Base-by-base conservation (phyloP, 2,113 vertebrate genomes). In the Fulica atra region DNA sequence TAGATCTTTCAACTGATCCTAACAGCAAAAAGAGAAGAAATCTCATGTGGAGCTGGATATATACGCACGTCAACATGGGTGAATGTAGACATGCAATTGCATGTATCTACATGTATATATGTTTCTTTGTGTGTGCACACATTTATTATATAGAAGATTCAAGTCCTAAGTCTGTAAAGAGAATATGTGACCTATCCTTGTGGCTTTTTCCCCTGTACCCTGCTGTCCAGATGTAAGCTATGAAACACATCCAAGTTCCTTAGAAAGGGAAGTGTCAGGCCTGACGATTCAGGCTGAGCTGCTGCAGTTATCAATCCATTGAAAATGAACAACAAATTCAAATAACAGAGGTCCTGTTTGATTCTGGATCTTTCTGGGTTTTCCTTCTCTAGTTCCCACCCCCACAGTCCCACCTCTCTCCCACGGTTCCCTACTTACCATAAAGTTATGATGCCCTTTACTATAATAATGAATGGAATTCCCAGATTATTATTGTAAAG, bases 401-500 rank as follows among this genome's bases (percentile, higher is more conserved):
- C 74, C 70, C 72, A 57, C 13, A 78, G 79, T 17, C 88, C 92
- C 90, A 89, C 85, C 77, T 94, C 61, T 91, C 85, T 82, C 87
- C 84, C 56, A 70, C 42, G 16, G 85, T 66, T 96, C 63, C 92
- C 57, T 46, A 23, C 69, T 92, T 82, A 81, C 50, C 72, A 94
- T 92, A 80, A 93, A 92, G 77, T 96, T 95, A 92, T 80, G 77
- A 86, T 89, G 80, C 61, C 81, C 74, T 96, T 89, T 94, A 79
- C 68, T 91, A 53, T 63, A 95, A 91, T 77, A 95, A 96, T 63
- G 79, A 96, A 94, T 87, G 81, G 91, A 96, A 94, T 95, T 92
- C 73, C 81, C 85, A 94, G 84, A 95, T 96, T 94, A 94, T 95
- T 93, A 89, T 97, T 96, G 95, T 87, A 93, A 66, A 95, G 70